Evolutionary conservation across 2,113 vertebrate genomes (phyloP).

Genomic region (Ptilonorhynchus violaceus): DNA sequence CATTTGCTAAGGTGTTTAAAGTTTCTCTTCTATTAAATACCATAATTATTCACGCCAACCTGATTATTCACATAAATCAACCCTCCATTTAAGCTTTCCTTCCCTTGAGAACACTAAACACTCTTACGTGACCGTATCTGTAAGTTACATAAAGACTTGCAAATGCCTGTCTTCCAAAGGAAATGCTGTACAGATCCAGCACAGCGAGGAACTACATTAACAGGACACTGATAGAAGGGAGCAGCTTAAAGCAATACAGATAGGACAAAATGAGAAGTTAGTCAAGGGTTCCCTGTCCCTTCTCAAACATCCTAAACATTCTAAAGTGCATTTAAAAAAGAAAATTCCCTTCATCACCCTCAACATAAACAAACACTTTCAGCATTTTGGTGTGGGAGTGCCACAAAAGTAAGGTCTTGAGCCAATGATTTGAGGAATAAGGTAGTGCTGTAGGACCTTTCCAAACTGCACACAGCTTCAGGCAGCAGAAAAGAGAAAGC

Average conservation of each 20-base stretch:
- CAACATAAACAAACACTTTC: neutral
- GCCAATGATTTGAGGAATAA: neutral
- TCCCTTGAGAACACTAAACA: conserved; percentile 5
- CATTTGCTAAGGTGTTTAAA: conserved; percentile 10
- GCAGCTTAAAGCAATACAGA: neutral
- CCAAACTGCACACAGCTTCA: neutral
- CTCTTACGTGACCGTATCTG: neutral
- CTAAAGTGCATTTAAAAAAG: neutral
- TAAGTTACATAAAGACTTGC: neutral
- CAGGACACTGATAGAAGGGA: neutral
- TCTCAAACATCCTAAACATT: neutral
- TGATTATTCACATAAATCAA: neutral
- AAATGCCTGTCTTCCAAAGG: conserved; percentile 11
- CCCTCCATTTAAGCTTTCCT: neutral
- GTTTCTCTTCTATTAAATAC: conserved; percentile 14
- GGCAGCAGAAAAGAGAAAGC: neutral
- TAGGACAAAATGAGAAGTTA: neutral
- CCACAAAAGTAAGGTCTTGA: neutral
- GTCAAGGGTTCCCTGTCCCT: neutral
- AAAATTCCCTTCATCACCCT: neutral
- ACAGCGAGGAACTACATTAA: neutral
- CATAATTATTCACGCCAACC: neutral
- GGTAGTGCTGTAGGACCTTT: neutral
- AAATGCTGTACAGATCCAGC: neutral
- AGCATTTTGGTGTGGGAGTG: neutral